phyloP scores from a whole-genome alignment of 2,113 vertebrate genomes.

The Lampris incognitus region DNA sequence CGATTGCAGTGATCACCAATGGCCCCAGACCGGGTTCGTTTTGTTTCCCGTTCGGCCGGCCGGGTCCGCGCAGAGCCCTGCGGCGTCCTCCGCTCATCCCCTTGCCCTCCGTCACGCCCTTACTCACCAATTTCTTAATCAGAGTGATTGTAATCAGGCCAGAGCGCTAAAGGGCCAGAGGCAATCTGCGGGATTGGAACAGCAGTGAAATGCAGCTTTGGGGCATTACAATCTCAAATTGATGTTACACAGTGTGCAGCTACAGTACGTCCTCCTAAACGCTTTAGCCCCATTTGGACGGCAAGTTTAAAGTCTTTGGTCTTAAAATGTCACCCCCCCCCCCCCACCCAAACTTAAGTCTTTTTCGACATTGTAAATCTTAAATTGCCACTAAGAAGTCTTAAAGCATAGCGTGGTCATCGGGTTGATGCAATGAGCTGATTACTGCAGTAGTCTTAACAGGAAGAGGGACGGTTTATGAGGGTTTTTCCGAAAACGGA shows the following conservation, averaged over 20 bases:
- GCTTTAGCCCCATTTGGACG: constrained; percentile 76
- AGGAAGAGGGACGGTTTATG: constrained; percentile 55
- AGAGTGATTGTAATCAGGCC: constrained; percentile 93
- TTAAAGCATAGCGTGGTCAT: constrained; percentile 77
- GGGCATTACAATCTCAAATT: constrained; percentile 92
- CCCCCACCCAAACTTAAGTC: constrained; percentile 74
- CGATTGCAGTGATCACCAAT: constrained; percentile 87
- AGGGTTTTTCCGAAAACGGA: constrained; percentile 42
- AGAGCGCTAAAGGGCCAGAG: constrained; percentile 93
- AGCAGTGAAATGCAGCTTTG: constrained; percentile 86
- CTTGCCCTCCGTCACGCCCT: constrained; percentile 88
- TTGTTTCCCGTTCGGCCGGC: constrained; percentile 72
- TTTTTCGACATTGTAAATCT: constrained; percentile 81
- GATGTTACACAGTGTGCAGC: constrained; percentile 81
- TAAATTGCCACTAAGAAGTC: constrained; percentile 84
- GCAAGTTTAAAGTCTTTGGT: constrained; percentile 79
- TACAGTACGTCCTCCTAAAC: constrained; percentile 77
- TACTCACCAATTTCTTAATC: constrained; percentile 92
- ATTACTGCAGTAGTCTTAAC: constrained; percentile 80
- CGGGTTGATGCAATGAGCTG: constrained; percentile 68
- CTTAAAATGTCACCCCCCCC: constrained; percentile 72
- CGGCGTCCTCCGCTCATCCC: constrained; percentile 70
- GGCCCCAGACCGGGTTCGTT: constrained; percentile 65
- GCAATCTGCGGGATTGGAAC: constrained; percentile 85
- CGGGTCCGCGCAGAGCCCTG: constrained; percentile 39